Conservation (phyloP, 2,797 vertebrate genomes). For the Anabas testudineus region DNA sequence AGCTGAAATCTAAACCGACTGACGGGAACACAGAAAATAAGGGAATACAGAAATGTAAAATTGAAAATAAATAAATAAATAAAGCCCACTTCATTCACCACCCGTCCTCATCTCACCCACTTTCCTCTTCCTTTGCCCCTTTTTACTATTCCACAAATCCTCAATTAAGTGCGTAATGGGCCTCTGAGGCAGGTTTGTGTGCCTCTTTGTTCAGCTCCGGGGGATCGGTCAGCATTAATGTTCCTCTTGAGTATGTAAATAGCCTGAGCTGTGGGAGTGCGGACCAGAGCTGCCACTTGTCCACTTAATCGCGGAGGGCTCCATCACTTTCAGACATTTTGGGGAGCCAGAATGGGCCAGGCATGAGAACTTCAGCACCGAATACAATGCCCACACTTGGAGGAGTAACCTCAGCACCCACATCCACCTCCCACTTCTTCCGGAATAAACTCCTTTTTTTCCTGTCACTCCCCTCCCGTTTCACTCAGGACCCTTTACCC, state of each 20-base stretch:
- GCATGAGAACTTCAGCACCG: slow-evolving; percentile 79
- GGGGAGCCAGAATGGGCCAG: slow-evolving; percentile 68
- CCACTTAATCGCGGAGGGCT: slow-evolving; percentile 79
- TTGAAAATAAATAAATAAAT: slow-evolving; percentile 15
- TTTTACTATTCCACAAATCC: slow-evolving; percentile 77
- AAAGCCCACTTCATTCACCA: slow-evolving; percentile 33
- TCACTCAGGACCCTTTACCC: slow-evolving; percentile 42
- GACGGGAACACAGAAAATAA: neutral
- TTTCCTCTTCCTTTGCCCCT: slow-evolving; percentile 56
- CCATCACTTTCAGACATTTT: slow-evolving; percentile 81
- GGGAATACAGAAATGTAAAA: neutral
- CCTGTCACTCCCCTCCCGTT: slow-evolving; percentile 15
- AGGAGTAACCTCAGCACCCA: slow-evolving; percentile 74
- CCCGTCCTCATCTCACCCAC: slow-evolving; percentile 39
- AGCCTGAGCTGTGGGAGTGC: slow-evolving; percentile 81
- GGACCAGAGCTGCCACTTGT: slow-evolving; percentile 81
- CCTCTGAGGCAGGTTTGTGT: slow-evolving; percentile 79
- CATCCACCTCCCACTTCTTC: slow-evolving; percentile 73
- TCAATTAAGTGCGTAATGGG: slow-evolving; percentile 80
- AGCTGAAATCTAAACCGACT: neutral
- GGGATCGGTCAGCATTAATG: slow-evolving; percentile 78
- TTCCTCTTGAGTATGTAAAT: slow-evolving; percentile 84
- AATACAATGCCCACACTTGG: slow-evolving; percentile 75
- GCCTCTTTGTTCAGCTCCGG: slow-evolving; percentile 76
- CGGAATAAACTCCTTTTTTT: slow-evolving; percentile 55